Evolutionary conservation across 2,888 invertebrate genomes (phyloP), one percentile per base, ranked within the genome.

Genomic region (Exephanes ischioxanthus): DNA sequence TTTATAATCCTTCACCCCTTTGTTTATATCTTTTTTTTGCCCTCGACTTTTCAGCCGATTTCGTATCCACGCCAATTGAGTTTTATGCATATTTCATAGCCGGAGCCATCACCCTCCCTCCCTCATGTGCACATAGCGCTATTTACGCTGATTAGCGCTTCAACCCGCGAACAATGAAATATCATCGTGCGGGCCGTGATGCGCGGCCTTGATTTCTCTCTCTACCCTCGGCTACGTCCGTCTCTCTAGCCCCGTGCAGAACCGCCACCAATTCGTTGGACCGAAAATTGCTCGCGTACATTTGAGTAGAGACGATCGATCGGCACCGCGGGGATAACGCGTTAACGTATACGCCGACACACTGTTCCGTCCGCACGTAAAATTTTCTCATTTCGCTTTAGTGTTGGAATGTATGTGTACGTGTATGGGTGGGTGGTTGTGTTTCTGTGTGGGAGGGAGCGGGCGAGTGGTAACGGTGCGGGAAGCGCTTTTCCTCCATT

Each of bases 61-160:
- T 83, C 75, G 79, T 67, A 75, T 58, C 71, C 79, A 58, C 82
- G 75, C 58, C 79, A 71, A 67, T 75, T 76, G 66, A 79, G 58
- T 76, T 79, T 85, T 76, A 83, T 85, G 58, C 67, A 83, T 66
- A 83, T 82, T 85, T 80, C 75, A 83, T 83, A 79, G 55, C 51
- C 53, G 51, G 26, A 26, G 71, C 51, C 51, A 7, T 37, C 72
- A 72, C 41, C 14, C 11, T 33, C 63, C 37, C 75, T n/a, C 22
- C 22, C 75, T 1, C 26, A 16, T 76, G 70, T 71, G 70, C 77
- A 67, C 75, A 67, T 83, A 85, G 80, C 80, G 70, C 73, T 75
- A 85, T 85, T 85, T 83, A 79, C 70, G 70, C 76, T 83, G 82
- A 85, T 83, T 80, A 85, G 85, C 82, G 83, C 75, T 85, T 85